phyloP scores from a whole-genome alignment of 2,888 invertebrate genomes.

The Ptychoptera albimana region DNA sequence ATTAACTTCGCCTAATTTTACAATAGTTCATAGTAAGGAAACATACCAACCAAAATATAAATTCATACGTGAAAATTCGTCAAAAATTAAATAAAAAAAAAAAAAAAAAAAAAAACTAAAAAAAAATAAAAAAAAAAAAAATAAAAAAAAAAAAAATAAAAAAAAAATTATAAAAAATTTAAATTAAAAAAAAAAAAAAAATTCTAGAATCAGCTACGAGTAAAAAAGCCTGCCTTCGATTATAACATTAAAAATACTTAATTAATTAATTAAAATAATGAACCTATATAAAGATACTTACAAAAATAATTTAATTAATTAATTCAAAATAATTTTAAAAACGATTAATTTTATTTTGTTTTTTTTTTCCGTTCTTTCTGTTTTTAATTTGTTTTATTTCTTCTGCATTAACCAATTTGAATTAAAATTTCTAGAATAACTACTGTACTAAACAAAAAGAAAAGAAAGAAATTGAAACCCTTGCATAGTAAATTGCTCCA shows the following conservation, averaged over 20 bases:
- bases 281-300: neutral
- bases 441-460: too few species aligned
- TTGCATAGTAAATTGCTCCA: too few species aligned
- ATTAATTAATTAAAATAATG: neutral
- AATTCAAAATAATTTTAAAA: too few species aligned
- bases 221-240: conserved; percentile 1
- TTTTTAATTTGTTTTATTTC: too few species aligned
- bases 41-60: conserved; percentile 5
- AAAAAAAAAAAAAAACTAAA: conserved; percentile 7
- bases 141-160: conserved; percentile 7
- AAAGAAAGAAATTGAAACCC: too few species aligned
- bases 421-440: too few species aligned
- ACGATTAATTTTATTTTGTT: too few species aligned
- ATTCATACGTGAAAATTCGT: neutral
- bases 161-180: conserved; percentile 5
- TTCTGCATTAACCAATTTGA: too few species aligned
- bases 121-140: conserved; percentile 2
- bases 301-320: too few species aligned
- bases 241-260: neutral
- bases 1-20: too few species aligned
- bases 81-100: conserved; percentile 6
- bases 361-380: too few species aligned
- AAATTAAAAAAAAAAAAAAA: neutral
- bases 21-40: neutral
- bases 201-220: neutral